A percentile compares a stretch with the other conserved stretches of the same genome.
Evolutionary conservation across 2,888 invertebrate genomes (phyloP).

Genomic region (Falcaria lacertinaria): DNA sequence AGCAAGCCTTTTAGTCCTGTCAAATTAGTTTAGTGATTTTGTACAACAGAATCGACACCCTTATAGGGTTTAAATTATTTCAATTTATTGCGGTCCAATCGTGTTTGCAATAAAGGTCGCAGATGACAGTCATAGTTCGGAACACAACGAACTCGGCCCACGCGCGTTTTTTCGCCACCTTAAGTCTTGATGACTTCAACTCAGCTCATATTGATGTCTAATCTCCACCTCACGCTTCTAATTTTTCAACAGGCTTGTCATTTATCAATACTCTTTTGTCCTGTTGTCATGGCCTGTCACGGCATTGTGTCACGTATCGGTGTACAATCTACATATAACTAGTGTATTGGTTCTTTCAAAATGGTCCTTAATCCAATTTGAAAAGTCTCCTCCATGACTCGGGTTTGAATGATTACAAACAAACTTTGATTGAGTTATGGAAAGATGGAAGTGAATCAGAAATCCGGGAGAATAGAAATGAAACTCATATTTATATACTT

Average conservation of each 20-base stretch:
- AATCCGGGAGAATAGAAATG: too few species aligned
- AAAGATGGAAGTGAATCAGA: too few species aligned
- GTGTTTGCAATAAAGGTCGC: background rate
- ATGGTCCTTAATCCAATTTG: background rate
- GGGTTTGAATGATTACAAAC: too few species aligned
- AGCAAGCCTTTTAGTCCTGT: too few species aligned
- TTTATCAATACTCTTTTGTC: conserved; percentile 18
- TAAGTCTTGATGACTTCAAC: conserved; percentile 15
- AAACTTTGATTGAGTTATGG: too few species aligned
- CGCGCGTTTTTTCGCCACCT: conserved; percentile 5
- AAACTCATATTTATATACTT: too few species aligned
- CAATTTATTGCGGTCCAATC: background rate
- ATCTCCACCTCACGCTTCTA: conserved; percentile 40
- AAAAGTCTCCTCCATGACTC: background rate
- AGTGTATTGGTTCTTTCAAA: background rate
- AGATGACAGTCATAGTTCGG: conserved; percentile 2
- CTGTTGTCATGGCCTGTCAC: conserved; percentile 12
- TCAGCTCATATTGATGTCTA: conserved; percentile 27
- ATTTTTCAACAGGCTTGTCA: conserved; percentile 35
- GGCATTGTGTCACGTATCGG: background rate
- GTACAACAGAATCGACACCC: too few species aligned
- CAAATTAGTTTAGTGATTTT: too few species aligned
- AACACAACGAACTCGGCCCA: conserved; percentile 1
- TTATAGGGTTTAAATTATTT: background rate
- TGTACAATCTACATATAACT: background rate